A percentile compares a stretch with the other conserved stretches of the same genome.
phyloP scores from a whole-genome alignment of 2,113 vertebrate genomes.

The Alces alces region DNA sequence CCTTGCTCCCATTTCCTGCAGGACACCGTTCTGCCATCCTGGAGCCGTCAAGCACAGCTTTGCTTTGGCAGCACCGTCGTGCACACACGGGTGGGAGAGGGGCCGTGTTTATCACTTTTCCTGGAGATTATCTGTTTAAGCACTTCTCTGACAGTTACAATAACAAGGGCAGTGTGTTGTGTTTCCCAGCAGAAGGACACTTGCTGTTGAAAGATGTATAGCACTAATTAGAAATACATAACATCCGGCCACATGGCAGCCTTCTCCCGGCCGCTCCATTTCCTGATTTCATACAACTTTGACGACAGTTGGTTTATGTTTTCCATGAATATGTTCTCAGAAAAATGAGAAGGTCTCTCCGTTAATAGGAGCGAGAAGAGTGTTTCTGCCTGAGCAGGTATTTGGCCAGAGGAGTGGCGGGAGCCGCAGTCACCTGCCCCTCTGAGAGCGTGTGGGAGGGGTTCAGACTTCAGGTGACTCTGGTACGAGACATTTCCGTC shows the following conservation, averaged over 20 bases:
- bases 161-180: slow-evolving; percentile 88
- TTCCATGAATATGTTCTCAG: slow-evolving; percentile 88
- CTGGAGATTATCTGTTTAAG: slow-evolving; percentile 90
- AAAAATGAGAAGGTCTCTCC: slow-evolving; percentile 77
- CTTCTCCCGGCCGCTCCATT: slow-evolving; percentile 97
- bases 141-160: slow-evolving; percentile 91
- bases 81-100: slow-evolving; percentile 82
- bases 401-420: not conserved
- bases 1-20: slow-evolving; percentile 81
- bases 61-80: slow-evolving; percentile 81
- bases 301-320: slow-evolving; percentile 97
- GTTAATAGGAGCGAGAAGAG: slow-evolving; percentile 59
- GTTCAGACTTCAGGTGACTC: slow-evolving; percentile 57
- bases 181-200: slow-evolving; percentile 95
- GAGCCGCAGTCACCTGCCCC: slow-evolving; percentile 25
- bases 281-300: slow-evolving; percentile 98
- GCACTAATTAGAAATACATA: slow-evolving; percentile 99
- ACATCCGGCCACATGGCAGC: slow-evolving; percentile 99
- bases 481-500: slow-evolving; percentile 61
- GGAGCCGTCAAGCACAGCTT: slow-evolving; percentile 75
- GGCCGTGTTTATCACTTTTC: slow-evolving; percentile 89
- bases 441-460: slow-evolving; percentile 6
- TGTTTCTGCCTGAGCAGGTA: slow-evolving; percentile 49
- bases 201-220: slow-evolving; percentile 99
- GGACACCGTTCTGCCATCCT: slow-evolving; percentile 78